phyloP scores from a whole-genome alignment of 2,888 invertebrate species.

The Anthophora plumipes region DNA sequence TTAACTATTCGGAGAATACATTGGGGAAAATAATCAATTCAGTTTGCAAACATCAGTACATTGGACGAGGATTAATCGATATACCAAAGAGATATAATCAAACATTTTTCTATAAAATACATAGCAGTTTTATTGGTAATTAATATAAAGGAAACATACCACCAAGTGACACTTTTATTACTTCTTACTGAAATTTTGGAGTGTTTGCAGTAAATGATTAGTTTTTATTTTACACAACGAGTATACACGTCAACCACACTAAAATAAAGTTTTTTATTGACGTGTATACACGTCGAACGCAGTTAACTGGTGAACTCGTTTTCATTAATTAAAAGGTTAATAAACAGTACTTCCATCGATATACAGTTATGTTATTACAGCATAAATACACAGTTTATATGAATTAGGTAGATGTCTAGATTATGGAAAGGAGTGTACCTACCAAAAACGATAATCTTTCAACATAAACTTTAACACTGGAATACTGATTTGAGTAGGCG shows the following conservation, averaged over 20 bases:
- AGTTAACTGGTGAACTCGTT: too few species aligned
- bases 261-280: too few species aligned
- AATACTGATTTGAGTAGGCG: not conserved
- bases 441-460: not conserved
- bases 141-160: constrained; percentile 18
- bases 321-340: too few species aligned
- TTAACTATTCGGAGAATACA: constrained; percentile 3
- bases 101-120: not conserved
- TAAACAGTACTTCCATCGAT: too few species aligned
- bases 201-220: not conserved
- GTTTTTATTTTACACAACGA: not conserved
- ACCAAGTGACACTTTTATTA: constrained; percentile 24
- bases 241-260: too few species aligned
- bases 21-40: constrained; percentile 6
- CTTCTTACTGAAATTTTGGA: constrained; percentile 6
- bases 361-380: too few species aligned
- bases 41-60: constrained; percentile 6
- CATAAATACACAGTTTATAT: too few species aligned
- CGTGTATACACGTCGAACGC: too few species aligned
- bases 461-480: not conserved
- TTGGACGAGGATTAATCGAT: constrained; percentile 2
- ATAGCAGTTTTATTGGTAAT: not conserved
- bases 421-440: too few species aligned
- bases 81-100: constrained; percentile 5
- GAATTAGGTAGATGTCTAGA: too few species aligned